A percentile compares a stretch with the other conserved stretches of the same genome.
Evolutionary conservation across 2,797 vertebrate genomes (phyloP).

Genomic region (Zalophus californianus): DNA sequence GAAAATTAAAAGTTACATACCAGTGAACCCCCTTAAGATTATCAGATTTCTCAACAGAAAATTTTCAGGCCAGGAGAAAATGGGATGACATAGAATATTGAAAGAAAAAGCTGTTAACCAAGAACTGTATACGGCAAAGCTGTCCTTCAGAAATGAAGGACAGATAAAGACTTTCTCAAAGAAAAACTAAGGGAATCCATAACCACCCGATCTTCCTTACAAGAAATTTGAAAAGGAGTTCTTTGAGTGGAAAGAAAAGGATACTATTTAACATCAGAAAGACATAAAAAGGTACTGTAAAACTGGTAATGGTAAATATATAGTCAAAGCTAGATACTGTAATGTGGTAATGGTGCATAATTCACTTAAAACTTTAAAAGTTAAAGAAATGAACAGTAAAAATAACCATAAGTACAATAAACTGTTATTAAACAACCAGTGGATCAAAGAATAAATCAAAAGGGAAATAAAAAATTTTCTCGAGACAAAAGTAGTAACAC

Average conservation of each 20-base stretch:
- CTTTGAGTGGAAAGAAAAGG: background rate
- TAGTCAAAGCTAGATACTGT: background rate
- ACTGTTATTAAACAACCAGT: background rate
- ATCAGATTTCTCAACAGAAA: background rate
- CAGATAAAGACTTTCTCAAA: background rate
- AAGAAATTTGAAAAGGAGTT: background rate
- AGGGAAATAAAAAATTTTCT: background rate
- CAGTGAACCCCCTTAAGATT: background rate
- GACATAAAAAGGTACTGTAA: background rate
- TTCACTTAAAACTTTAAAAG: background rate
- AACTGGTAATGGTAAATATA: background rate
- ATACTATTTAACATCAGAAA: background rate
- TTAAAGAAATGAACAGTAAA: background rate
- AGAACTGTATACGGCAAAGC: background rate
- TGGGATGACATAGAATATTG: background rate
- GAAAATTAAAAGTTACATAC: background rate
- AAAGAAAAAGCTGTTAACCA: background rate
- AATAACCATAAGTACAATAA: background rate
- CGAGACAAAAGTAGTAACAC: background rate
- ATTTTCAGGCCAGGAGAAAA: background rate
- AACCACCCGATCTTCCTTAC: background rate
- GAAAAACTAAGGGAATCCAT: background rate
- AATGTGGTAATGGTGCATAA: background rate
- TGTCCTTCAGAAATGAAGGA: background rate
- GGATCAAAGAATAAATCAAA: background rate